Evolutionary conservation across 64 coral and sea anemone genomes (phyloP).

Genomic region (Stylophora pistillata): DNA sequence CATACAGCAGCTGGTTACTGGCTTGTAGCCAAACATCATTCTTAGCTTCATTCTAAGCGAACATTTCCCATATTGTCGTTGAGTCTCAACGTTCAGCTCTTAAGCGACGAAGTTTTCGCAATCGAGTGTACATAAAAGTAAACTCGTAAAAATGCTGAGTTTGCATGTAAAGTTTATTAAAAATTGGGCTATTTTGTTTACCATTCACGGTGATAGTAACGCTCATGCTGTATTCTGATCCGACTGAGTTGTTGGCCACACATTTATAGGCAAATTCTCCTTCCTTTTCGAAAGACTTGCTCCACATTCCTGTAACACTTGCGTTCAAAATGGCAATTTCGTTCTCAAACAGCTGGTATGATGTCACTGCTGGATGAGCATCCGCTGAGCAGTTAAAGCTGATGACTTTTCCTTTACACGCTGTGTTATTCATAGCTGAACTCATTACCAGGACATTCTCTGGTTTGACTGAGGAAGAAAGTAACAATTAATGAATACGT

Average conservation of each 20-base stretch:
- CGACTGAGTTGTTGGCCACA: not conserved
- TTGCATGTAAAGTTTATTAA: no score
- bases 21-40: no score
- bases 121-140: no score
- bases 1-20: no score
- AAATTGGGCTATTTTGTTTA: not conserved
- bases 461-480: not conserved
- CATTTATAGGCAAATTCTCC: not conserved
- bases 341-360: slow-evolving; percentile 1
- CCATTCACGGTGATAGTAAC: slow-evolving; percentile 18
- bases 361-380: not conserved
- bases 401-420: not conserved
- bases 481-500: not conserved
- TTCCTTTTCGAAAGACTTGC: not conserved
- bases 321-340: not conserved
- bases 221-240: not conserved
- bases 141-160: no score
- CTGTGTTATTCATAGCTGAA: no score
- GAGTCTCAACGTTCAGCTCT: no score
- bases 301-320: not conserved
- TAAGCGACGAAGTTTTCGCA: no score
- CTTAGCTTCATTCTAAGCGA: no score
- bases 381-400: slow-evolving; percentile 1
- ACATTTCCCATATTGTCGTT: no score
- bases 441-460: not conserved